Percentiles rank a stretch among this genome's conserved stretches.
These are phyloP conservation scores for Tinea semifulvella DNA, from an alignment of 2,888 invertebrate species.

Conservation along the genomic window DNA sequence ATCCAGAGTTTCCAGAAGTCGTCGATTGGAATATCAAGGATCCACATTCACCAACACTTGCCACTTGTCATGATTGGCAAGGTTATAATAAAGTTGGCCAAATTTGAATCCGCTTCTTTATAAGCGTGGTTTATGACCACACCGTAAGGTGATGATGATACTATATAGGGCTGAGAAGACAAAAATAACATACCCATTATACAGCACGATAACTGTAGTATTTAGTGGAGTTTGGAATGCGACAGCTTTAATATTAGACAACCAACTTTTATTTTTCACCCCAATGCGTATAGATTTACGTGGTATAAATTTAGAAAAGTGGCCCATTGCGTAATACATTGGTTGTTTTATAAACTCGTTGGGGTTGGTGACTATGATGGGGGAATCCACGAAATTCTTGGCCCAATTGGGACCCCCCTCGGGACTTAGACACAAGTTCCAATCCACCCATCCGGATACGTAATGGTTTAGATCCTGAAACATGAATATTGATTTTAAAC, in stretches of 20 bases:
- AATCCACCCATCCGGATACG: slow-evolving; percentile 88
- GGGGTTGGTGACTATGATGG: slow-evolving; percentile 63
- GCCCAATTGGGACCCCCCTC: slow-evolving; percentile 85
- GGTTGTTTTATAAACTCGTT: slow-evolving; percentile 90
- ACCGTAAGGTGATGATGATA: too few species aligned
- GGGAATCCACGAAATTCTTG: slow-evolving; percentile 79
- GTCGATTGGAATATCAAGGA: too few species aligned
- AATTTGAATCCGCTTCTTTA: too few species aligned
- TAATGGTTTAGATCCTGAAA: slow-evolving; percentile 76
- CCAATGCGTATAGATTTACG: slow-evolving; percentile 57
- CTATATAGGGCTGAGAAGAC: too few species aligned
- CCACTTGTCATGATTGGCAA: too few species aligned
- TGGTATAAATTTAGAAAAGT: slow-evolving; percentile 78
- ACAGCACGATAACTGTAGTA: slow-evolving; percentile 39
- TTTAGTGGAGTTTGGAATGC: slow-evolving; percentile 37
- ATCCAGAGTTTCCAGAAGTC: too few species aligned
- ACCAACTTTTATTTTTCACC: slow-evolving; percentile 18
- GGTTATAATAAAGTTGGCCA: too few species aligned
- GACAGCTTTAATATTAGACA: slow-evolving; percentile 7
- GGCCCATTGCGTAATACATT: slow-evolving; percentile 86
- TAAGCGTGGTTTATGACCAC: too few species aligned
- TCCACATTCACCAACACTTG: too few species aligned
- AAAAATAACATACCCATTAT: slow-evolving; percentile 38
- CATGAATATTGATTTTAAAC: too few species aligned
- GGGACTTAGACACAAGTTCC: slow-evolving; percentile 84